phyloP scores from a whole-genome alignment of 2,797 vertebrate species.

The Macropodus opercularis region DNA sequence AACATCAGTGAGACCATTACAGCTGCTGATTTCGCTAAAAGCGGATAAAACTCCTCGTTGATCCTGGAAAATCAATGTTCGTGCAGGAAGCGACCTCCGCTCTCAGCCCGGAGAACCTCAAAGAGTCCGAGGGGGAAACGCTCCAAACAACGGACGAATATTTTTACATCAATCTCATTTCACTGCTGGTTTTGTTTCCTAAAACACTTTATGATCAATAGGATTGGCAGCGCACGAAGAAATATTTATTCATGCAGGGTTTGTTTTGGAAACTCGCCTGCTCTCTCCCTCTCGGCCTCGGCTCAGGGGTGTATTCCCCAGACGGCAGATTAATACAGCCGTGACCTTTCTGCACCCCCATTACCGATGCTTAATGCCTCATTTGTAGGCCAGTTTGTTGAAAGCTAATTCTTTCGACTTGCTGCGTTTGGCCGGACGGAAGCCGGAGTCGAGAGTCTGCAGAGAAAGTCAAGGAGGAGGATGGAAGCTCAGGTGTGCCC shows the following conservation, averaged over 20 bases:
- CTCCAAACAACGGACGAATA: conserved; percentile 36
- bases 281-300: conserved; percentile 34
- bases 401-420: conserved; percentile 63
- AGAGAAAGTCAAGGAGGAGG: conserved; percentile 12
- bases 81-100: conserved; percentile 47
- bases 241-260: conserved; percentile 74
- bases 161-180: conserved; percentile 65
- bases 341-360: conserved; percentile 77
- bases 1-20: conserved; percentile 7
- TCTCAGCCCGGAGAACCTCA: conserved; percentile 21
- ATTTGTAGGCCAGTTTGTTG: conserved; percentile 76
- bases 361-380: conserved; percentile 78
- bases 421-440: conserved; percentile 29
- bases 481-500: conserved; percentile 46
- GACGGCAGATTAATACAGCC: conserved; percentile 77
- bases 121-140: conserved; percentile 15
- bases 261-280: conserved; percentile 64
- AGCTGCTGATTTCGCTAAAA: conserved; percentile 24
- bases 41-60: conserved; percentile 18
- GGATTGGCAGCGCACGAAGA: conserved; percentile 35
- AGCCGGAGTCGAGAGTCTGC: conserved; percentile 11
- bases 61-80: conserved; percentile 48
- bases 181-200: conserved; percentile 52
- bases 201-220: conserved; percentile 68
- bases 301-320: conserved; percentile 67